Evolutionary conservation across 2,113 vertebrate species (phyloP).

Genomic region (Notothenia rossii): DNA sequence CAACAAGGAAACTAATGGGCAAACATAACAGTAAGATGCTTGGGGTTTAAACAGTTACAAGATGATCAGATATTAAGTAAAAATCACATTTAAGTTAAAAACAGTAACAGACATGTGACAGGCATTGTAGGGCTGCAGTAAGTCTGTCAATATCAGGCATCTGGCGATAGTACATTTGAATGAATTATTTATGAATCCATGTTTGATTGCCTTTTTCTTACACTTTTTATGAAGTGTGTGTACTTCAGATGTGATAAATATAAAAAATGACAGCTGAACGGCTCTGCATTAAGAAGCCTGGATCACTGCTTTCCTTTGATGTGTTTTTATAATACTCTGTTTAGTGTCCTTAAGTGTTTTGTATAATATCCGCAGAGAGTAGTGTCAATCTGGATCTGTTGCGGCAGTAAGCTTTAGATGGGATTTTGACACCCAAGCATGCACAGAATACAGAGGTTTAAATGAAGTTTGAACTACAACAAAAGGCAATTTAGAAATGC

Average conservation of each 20-base stretch:
- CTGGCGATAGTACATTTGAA: not conserved
- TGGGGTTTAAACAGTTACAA: not conserved
- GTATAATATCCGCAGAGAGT: constrained; percentile 19
- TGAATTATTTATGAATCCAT: not conserved
- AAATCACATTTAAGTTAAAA: not conserved
- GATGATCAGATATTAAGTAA: not conserved
- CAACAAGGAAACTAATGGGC: not conserved
- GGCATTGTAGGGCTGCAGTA: not conserved
- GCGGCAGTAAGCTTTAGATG: constrained; percentile 20
- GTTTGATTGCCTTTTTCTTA: not conserved
- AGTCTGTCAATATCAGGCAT: not conserved
- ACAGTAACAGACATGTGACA: not conserved
- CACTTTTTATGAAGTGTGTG: not conserved
- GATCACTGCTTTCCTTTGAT: not conserved
- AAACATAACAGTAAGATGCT: not conserved
- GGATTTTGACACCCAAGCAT: constrained; percentile 22
- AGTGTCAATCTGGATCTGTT: constrained; percentile 20
- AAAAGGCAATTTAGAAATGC: constrained; percentile 1
- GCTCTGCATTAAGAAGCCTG: not conserved
- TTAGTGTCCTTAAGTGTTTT: constrained; percentile 1
- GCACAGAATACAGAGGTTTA: constrained; percentile 12
- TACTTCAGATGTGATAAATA: not conserved
- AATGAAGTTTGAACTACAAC: not conserved
- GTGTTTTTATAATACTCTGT: not conserved
- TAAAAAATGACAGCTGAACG: not conserved